These are phyloP conservation scores for Digitonthophagus gazella DNA, from an alignment of 2,888 invertebrate genomes.

Conservation along the genomic window DNA sequence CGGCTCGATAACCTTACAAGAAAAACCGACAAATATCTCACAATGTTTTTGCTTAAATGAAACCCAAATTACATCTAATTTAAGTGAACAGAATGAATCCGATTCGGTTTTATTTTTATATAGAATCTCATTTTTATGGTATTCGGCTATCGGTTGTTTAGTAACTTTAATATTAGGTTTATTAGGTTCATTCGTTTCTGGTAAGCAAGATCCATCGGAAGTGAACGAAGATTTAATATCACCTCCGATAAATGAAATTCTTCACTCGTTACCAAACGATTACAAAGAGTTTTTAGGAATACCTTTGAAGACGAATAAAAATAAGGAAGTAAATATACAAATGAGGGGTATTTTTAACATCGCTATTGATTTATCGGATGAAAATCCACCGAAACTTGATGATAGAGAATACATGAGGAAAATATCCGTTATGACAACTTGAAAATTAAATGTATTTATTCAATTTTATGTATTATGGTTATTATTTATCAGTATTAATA, in stretches of 20 bases:
- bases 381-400: conserved; percentile 25
- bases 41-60: conserved; percentile 50
- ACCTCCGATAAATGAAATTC: conserved; percentile 61
- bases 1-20: conserved; percentile 47
- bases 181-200: conserved; percentile 67
- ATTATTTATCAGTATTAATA: too few species aligned
- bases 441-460: too few species aligned
- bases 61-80: conserved; percentile 15
- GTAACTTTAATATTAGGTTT: conserved; percentile 73
- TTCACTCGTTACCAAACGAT: conserved; percentile 54
- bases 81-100: conserved; percentile 16
- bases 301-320: conserved; percentile 36
- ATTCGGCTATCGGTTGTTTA: conserved; percentile 76
- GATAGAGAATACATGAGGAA: conserved; percentile 22
- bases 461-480: too few species aligned
- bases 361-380: conserved; percentile 39
- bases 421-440: conserved; percentile 24
- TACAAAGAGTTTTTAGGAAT: conserved; percentile 50
- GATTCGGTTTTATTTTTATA: conserved; percentile 57
- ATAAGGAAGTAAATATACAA: conserved; percentile 30
- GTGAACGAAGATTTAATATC: conserved; percentile 68
- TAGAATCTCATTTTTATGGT: conserved; percentile 87
- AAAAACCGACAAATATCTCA: conserved; percentile 55
- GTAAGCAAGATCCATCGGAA: conserved; percentile 59
- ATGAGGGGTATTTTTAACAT: conserved; percentile 39